Conservation (phyloP, 2,888 invertebrate genomes). For the Acanthosepion esculentum region DNA sequence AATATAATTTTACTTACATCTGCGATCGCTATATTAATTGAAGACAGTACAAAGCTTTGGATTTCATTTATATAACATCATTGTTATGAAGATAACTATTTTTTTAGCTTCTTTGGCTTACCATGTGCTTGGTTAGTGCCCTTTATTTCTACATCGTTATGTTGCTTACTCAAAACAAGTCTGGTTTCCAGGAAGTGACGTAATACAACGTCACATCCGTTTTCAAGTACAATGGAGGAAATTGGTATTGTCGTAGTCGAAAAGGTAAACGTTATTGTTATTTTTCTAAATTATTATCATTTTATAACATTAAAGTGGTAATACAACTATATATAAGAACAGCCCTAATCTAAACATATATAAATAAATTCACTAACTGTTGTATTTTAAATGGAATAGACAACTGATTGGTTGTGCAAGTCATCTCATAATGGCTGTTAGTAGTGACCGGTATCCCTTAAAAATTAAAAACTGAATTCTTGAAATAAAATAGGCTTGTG, state of each 20-base stretch:
- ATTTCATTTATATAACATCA: no score
- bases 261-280: constrained; percentile 80
- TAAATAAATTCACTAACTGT: background rate
- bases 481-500: background rate
- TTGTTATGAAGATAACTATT: no score
- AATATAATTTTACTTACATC: background rate
- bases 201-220: constrained; percentile 41
- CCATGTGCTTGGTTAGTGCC: no score
- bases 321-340: background rate
- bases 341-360: background rate
- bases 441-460: background rate
- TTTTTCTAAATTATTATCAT: constrained; percentile 23
- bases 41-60: no score
- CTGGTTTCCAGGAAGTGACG: constrained; percentile 60
- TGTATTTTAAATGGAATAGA: constrained; percentile 7
- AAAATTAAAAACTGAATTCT: background rate
- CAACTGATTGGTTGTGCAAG: background rate
- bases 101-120: no score
- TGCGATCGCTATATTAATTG: background rate
- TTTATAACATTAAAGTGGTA: background rate
- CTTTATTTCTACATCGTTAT: background rate
- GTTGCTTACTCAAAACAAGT: constrained; percentile 49
- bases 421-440: background rate
- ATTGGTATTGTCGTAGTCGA: constrained; percentile 86
- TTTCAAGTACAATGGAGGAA: constrained; percentile 82